phyloP scores from a whole-genome alignment of 2,888 invertebrate genomes.

The Ennomos quercinarius region DNA sequence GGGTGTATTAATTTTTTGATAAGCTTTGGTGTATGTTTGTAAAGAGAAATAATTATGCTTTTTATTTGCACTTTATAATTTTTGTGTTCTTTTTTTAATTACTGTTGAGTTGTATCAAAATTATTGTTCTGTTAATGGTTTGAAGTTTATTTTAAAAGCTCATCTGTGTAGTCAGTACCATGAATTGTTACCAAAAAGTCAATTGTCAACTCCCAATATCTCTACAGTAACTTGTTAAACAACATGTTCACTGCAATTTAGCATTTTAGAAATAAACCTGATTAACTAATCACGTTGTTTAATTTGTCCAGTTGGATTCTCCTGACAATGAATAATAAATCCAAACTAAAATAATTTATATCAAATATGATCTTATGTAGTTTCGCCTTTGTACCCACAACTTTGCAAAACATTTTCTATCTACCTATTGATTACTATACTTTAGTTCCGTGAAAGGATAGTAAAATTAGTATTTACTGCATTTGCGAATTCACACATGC shows the following conservation, averaged over 20 bases:
- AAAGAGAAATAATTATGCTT: conserved; percentile 45
- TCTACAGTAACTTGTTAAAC: conserved; percentile 58
- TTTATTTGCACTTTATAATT: conserved; percentile 48
- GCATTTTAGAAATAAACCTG: conserved; percentile 78
- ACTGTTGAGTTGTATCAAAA: conserved; percentile 58
- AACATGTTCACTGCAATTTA: conserved; percentile 76
- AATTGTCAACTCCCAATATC: conserved; percentile 61
- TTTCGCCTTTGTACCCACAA: too few species aligned
- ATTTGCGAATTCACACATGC: too few species aligned
- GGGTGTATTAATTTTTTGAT: conserved; percentile 48
- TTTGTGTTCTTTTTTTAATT: conserved; percentile 55
- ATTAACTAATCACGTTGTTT: conserved; percentile 64
- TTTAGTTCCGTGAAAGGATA: too few species aligned
- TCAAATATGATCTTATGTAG: too few species aligned
- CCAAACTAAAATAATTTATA: too few species aligned
- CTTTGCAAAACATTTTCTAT: too few species aligned
- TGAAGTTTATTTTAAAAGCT: conserved; percentile 54
- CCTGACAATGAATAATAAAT: too few species aligned
- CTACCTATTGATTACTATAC: too few species aligned
- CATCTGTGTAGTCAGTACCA: conserved; percentile 56
- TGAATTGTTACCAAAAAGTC: conserved; percentile 77
- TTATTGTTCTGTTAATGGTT: conserved; percentile 65
- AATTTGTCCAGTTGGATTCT: conserved; percentile 31
- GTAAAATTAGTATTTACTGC: too few species aligned
- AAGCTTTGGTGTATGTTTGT: conserved; percentile 46